A percentile compares a stretch with the other conserved stretches of the same genome.
phyloP scores from a whole-genome alignment of 2,113 vertebrate genomes.

The Colistium nudipinnis region DNA sequence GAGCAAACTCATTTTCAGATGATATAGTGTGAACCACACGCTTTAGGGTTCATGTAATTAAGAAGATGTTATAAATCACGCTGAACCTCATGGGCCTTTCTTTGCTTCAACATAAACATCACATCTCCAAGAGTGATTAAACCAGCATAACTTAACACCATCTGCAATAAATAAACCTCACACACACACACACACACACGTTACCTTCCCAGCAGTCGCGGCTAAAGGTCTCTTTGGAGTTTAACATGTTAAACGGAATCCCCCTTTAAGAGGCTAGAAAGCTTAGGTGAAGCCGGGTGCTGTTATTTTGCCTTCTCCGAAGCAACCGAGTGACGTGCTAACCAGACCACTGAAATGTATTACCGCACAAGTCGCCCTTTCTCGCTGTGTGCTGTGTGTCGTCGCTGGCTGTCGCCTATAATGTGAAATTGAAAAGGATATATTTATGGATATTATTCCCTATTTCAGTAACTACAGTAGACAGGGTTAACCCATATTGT shows the following conservation, averaged over 20 bases:
- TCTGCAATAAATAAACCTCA: slow-evolving; percentile 40
- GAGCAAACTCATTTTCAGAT: background rate
- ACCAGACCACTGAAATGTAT: slow-evolving; percentile 71
- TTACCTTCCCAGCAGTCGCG: background rate
- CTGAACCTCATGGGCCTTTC: slow-evolving; percentile 16
- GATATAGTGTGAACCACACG: background rate
- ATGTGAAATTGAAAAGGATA: slow-evolving; percentile 49
- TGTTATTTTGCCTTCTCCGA: slow-evolving; percentile 38
- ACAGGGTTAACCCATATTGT: slow-evolving; percentile 59
- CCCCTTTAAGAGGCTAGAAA: background rate
- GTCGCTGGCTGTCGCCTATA: slow-evolving; percentile 51
- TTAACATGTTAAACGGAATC: background rate
- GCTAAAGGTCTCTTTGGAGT: background rate
- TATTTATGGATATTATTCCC: slow-evolving; percentile 55
- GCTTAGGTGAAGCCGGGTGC: slow-evolving; percentile 46
- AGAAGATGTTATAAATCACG: slow-evolving; percentile 17
- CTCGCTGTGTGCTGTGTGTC: slow-evolving; percentile 31
- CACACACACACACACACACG: background rate
- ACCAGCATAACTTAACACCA: slow-evolving; percentile 43
- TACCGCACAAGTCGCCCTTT: slow-evolving; percentile 41
- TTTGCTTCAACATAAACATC: slow-evolving; percentile 34
- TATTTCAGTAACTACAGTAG: slow-evolving; percentile 32
- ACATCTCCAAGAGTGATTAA: slow-evolving; percentile 12
- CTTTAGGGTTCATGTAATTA: slow-evolving; percentile 10
- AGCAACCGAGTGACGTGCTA: slow-evolving; percentile 39